Evolutionary conservation across 2,888 invertebrate genomes (phyloP), one percentile per base, ranked within the genome.

Genomic region (Rhaphigaster nebulosa): DNA sequence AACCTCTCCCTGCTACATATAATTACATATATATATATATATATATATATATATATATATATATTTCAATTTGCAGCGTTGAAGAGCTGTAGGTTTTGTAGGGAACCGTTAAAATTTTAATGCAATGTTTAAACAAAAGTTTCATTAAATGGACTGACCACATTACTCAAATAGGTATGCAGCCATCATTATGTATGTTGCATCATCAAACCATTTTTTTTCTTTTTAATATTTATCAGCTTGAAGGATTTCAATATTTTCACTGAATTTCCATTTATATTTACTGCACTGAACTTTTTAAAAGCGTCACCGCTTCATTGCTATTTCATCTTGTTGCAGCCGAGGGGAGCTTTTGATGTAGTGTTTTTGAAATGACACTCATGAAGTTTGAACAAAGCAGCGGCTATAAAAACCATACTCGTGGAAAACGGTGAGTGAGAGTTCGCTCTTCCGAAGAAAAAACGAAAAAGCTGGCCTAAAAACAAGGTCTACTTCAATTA

Each of bases 401-500:
- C 84, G 84, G 56, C 88, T 60, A 60, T 60, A 88, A 88, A 88
- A 88, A 88, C 54, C 56, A 34, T 56, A 88, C 41, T 60, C 88
- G 88, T 60, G 88, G 88, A 56, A 88, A 88, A 88, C 56, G 34
- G 65, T 88, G 56, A 88, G 41, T 88, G 88, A 41, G 84, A 45
- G 84, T n/a, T 45, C 38, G 60, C 54, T 38, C 34, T 34, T 23
- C 23, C 38, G 89, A 84, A 89, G 88, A 80, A 89, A 89, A 84
- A 91, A 89, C 88, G 76, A 87, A 56, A 60, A 89, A 38, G 70
- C 89, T 89, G 89, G 91, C 84, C 84, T 87, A 89, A 91, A 91
- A 87, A 91, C 89, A 89, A 84, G 91, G 89, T 70, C 89, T 76
- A 89, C 89, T 89, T 70, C 89, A 89, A 89, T 89, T 89, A 89